Evolutionary conservation across 1,140 invertebrate genomes (phyloP).

Genomic region (Pteromalus puparum): DNA sequence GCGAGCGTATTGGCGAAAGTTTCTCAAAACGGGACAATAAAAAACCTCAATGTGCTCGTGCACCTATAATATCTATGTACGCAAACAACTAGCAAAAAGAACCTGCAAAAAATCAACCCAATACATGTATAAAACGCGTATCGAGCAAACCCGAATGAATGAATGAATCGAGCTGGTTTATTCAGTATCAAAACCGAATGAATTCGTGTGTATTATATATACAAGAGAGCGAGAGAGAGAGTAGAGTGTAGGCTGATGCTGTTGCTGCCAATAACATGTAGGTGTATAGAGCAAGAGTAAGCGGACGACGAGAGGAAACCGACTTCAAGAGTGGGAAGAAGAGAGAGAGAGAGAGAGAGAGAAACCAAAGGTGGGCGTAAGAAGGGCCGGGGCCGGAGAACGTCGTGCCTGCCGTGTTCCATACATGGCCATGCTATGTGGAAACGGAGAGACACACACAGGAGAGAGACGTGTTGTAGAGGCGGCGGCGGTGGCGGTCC

Average conservation of each 20-base stretch:
- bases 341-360: not conserved
- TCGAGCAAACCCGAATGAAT: too few relatives aligned
- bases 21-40: too few relatives aligned
- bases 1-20: too few relatives aligned
- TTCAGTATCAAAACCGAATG: too few relatives aligned
- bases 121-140: too few relatives aligned
- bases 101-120: too few relatives aligned
- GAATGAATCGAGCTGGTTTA: too few relatives aligned
- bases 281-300: not conserved
- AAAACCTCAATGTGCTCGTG: too few relatives aligned
- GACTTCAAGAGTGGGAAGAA: slow-evolving; percentile 40
- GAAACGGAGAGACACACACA: slow-evolving; percentile 68
- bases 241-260: not conserved
- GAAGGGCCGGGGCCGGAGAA: slow-evolving; percentile 55
- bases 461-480: slow-evolving; percentile 53
- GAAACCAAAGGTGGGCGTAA: slow-evolving; percentile 61
- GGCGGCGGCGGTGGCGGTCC: slow-evolving; percentile 54
- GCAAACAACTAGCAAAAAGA: too few relatives aligned
- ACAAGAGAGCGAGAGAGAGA: too few relatives aligned
- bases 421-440: slow-evolving; percentile 76
- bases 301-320: not conserved
- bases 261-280: not conserved
- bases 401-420: slow-evolving; percentile 68
- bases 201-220: too few relatives aligned
- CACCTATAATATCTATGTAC: too few relatives aligned